Evolutionary conservation across 2,888 invertebrate genomes (phyloP), one percentile per base, ranked within the genome.

Genomic region (Drosophila leonis): DNA sequence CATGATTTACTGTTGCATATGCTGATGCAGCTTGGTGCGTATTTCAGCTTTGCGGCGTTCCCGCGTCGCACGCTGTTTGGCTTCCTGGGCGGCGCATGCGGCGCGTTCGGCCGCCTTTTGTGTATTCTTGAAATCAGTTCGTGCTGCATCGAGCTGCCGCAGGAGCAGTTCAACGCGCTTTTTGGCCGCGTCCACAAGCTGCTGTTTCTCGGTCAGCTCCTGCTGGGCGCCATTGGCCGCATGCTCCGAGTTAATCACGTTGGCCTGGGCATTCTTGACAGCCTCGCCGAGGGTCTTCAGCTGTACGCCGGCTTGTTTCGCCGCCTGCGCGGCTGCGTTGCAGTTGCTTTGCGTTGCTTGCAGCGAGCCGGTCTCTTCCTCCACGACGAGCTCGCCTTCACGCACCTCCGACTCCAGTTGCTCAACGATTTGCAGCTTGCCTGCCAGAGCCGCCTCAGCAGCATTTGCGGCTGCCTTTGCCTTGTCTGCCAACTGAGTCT

Each of bases 391-490:
- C 63, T 95, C 95, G 0, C 95, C 95, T 86, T 96, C 96, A 54
- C 94, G 95, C 7, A 96, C 94, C 90, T 96, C 95, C 75, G 95
- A 94, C 78, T 95, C 95, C 3, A 96, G 92, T 83, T 96, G 95
- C 72, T 95, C 95, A 0, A 96, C 95, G 24, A 96, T 94, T 24
- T 95, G 95, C 84, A 95, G 95, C 77, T 96, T 96, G 0, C 96
- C 96, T 2, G 95, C 94, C 0, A 96, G 91, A 0, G 96, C 95
- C 0, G 95, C 95, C 86, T 95, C 95, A 0, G 96, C 96, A 0
- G 96, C 95, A 90, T 95, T 95, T 0, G 96, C 96, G 0, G 96
- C 96, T 90, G 95, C 95, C 27, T 95, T 90, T 0, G 96, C 96
- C 84, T 95, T 96, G 74, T 96, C 96, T 0, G 96, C 96, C 64